Evolutionary conservation across 2,888 invertebrate genomes (phyloP), one percentile per base, ranked within the genome.

Genomic region (Steinernema scapterisci): DNA sequence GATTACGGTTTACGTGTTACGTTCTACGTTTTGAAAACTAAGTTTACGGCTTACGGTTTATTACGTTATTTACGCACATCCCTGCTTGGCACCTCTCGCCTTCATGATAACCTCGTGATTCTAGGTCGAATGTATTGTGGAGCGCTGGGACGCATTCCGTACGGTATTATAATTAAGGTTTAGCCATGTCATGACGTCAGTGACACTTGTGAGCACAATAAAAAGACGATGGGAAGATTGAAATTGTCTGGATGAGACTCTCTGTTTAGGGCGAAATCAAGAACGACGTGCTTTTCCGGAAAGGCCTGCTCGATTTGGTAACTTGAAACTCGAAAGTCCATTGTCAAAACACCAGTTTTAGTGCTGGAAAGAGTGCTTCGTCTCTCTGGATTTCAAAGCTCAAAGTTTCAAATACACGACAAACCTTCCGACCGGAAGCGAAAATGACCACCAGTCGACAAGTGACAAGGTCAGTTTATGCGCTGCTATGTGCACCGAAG

Each of bases 401-500:
- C 13, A 16, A 25, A 31, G 9, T 1, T 38, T 63, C 27, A 25
- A 27, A 7, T 63, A 63, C 63, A 27, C 31, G 7, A 6, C 19
- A 31, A 2, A 11, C 27, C 19, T 16, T 31, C 31, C 1, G 38
- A 38, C 9, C 52, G 52, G 48, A 48, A 19, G 6, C 23, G 21
- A 52, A 52, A 52, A 21, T 11, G 63, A 16, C 31, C 31, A 16
- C 31, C 16, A 63, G 31, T 38, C 31, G 38, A 2, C 31, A 16
- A 31, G 23, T 63, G 16, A 5, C 25, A 19, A 63, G 63, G 63
- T 63, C 63, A 63, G 63, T 63, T 27, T 63, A 38, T 63, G 31
- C 38, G 63, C 11, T 38, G 38, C 38, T 9, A 9, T 38, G 38
- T 38, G 38, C 38, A 38, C 38, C 38, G 38, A 38, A 38, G 38